A percentile compares a stretch with the other conserved stretches of the same genome.
These are phyloP conservation scores for Palythoa caribaeorum DNA, from an alignment of 92 coral and sea anemone species.

Conservation along the genomic window DNA sequence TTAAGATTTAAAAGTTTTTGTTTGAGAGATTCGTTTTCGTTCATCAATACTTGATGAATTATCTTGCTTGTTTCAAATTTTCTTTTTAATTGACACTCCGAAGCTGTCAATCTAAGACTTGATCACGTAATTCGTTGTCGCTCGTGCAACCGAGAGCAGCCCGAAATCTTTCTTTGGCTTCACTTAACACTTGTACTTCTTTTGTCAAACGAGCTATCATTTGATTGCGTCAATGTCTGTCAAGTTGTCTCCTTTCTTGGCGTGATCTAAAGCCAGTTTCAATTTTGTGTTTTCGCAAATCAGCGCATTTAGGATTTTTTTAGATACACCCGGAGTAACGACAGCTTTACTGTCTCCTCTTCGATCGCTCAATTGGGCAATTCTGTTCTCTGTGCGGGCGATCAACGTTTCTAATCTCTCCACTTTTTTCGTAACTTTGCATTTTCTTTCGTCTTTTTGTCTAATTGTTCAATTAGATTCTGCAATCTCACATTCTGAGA, in stretches of 20 bases:
- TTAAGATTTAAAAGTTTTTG: too few relatives aligned
- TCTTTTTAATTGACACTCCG: not conserved
- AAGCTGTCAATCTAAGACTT: too few relatives aligned
- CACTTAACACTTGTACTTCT: not conserved
- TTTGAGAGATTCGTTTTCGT: not conserved
- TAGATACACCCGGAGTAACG: not conserved
- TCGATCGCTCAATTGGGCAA: not conserved
- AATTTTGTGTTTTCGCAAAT: not conserved
- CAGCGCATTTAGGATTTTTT: not conserved
- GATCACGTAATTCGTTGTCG: not conserved
- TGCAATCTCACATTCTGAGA: not conserved
- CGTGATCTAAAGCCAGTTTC: not conserved
- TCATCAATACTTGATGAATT: too few relatives aligned
- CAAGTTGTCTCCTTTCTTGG: not conserved
- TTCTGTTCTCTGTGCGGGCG: not conserved
- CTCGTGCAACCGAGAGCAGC: not conserved
- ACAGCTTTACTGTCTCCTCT: not conserved
- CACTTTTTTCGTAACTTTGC: not conserved
- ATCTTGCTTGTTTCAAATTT: too few relatives aligned
- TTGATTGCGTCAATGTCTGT: not conserved
- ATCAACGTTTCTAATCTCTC: not conserved
- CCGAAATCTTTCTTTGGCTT: not conserved
- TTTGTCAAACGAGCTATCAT: not conserved
- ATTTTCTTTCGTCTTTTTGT: not conserved
- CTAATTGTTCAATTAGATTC: not conserved